Evolutionary conservation across 1,140 invertebrate species (phyloP).

Genomic region (Hydropsyche tenuis): DNA sequence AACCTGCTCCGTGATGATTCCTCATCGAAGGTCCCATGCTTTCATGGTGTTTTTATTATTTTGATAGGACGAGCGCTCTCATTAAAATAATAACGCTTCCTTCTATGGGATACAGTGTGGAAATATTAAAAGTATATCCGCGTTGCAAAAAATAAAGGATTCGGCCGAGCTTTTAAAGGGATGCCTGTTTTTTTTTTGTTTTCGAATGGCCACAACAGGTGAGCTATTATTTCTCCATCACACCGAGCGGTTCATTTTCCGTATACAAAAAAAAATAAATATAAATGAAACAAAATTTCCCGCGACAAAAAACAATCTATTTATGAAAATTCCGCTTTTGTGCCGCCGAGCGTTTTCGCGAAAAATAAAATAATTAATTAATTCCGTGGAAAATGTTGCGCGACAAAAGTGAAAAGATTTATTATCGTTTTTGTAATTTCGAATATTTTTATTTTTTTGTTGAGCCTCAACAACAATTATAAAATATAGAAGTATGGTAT

Average conservation of each 20-base stretch:
- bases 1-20: slow-evolving; percentile 22
- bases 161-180: slow-evolving; percentile 27
- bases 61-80: neutral
- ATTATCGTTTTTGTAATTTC: too few relatives aligned
- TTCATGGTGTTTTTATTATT: slow-evolving; percentile 3
- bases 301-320: slow-evolving; percentile 21
- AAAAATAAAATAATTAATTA: slow-evolving; percentile 7
- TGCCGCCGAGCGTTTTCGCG: neutral
- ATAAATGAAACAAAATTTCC: slow-evolving; percentile 13
- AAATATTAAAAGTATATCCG: neutral
- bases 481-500: too few relatives aligned
- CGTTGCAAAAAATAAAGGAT: slow-evolving; percentile 28
- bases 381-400: too few relatives aligned
- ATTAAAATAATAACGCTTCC: slow-evolving; percentile 17
- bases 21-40: slow-evolving; percentile 18
- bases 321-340: slow-evolving; percentile 29
- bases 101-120: neutral
- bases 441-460: too few relatives aligned
- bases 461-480: too few relatives aligned
- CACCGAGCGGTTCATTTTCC: neutral
- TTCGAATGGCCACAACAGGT: slow-evolving; percentile 33
- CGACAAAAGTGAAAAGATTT: too few relatives aligned
- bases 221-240: slow-evolving; percentile 37
- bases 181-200: slow-evolving; percentile 1
- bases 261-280: slow-evolving; percentile 4